These are phyloP conservation scores for Drosophila leontia DNA, from an alignment of 1,140 invertebrate species.

Conservation along the genomic window DNA sequence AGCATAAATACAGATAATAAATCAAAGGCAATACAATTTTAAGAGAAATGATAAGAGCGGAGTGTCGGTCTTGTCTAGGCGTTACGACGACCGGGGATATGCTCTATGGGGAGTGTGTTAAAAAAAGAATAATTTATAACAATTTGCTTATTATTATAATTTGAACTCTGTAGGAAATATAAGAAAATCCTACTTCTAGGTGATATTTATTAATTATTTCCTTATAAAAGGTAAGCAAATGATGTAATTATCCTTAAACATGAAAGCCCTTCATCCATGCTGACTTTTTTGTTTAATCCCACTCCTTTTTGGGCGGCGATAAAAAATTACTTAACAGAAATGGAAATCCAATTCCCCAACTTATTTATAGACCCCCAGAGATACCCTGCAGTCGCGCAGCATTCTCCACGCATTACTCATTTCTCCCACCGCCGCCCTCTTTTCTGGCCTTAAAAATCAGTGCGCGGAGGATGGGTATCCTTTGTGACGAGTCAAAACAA, in stretches of 20 bases:
- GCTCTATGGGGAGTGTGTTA: slow-evolving; percentile 11
- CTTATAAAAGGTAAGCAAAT: background rate
- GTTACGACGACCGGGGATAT: slow-evolving; percentile 7
- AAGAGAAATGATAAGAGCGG: slow-evolving; percentile 37
- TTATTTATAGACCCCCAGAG: slow-evolving; percentile 16
- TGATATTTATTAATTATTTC: background rate
- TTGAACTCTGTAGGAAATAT: background rate
- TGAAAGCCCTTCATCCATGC: background rate
- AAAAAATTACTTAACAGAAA: slow-evolving; percentile 26
- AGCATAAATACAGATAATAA: slow-evolving; percentile 75
- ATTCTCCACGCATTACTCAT: slow-evolving; percentile 35
- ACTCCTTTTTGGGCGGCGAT: background rate
- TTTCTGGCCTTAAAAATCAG: slow-evolving; percentile 42
- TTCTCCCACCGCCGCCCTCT: background rate
- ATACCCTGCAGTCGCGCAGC: slow-evolving; percentile 19
- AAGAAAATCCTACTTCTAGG: too few relatives aligned
- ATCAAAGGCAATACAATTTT: slow-evolving; percentile 70
- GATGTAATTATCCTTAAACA: background rate
- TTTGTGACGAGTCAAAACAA: slow-evolving; percentile 53
- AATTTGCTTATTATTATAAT: background rate
- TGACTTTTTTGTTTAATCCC: background rate
- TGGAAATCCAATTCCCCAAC: slow-evolving; percentile 15
- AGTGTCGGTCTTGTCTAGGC: slow-evolving; percentile 17
- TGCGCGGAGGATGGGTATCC: slow-evolving; percentile 13
- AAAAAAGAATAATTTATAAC: background rate